Conservation (phyloP, 2,888 invertebrate genomes). For the Tipula confusa region DNA sequence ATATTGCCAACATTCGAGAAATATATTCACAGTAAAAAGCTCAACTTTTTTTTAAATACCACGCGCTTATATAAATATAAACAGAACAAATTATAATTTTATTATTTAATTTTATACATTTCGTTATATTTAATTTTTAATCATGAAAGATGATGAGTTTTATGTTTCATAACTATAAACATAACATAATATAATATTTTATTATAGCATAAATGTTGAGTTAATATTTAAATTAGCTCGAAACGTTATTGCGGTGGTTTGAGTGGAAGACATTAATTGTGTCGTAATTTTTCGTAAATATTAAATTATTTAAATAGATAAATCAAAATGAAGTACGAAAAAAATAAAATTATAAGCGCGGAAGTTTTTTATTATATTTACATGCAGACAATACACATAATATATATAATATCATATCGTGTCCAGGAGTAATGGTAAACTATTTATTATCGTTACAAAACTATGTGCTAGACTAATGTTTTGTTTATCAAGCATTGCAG, state of each 20-base stretch:
- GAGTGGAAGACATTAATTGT: neutral
- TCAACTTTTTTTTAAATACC: neutral
- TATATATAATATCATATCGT: neutral
- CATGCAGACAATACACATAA: no score
- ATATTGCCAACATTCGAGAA: neutral
- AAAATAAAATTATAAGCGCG: neutral
- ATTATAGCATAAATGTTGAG: neutral
- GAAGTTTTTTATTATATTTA: neutral
- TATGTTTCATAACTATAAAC: slow-evolving; percentile 1
- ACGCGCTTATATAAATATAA: neutral
- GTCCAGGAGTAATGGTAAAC: neutral
- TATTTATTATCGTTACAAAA: neutral
- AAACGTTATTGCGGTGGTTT: neutral
- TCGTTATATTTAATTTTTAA: neutral
- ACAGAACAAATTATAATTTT: slow-evolving; percentile 3
- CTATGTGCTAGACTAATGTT: neutral
- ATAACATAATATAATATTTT: neutral
- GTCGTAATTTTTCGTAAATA: no score
- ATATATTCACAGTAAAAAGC: neutral
- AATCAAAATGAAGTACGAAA: no score
- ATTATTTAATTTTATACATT: neutral
- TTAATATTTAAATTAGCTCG: neutral
- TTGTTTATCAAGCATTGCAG: neutral
- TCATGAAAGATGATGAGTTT: neutral
- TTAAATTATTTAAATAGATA: no score